phyloP scores from a whole-genome alignment of 1,140 invertebrate species.

The Microplitis mediator region DNA sequence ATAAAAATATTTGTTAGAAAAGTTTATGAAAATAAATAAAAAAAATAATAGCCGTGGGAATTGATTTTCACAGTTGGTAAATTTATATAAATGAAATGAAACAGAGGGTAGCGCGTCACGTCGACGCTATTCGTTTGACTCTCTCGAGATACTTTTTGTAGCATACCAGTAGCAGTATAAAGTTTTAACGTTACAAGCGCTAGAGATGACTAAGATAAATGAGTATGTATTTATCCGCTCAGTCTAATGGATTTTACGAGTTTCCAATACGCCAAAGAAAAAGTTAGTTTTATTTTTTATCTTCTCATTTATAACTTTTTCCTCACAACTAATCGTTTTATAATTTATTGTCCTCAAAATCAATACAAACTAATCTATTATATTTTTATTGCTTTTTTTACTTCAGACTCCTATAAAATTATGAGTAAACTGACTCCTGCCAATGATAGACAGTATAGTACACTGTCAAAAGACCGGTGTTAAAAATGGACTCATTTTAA shows the following conservation, averaged over 20 bases:
- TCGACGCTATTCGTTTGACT: slow-evolving; percentile 30
- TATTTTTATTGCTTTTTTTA: no score
- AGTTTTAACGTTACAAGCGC: slow-evolving; percentile 20
- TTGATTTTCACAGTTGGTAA: slow-evolving; percentile 26
- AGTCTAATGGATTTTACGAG: slow-evolving; percentile 29
- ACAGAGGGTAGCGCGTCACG: slow-evolving; percentile 22
- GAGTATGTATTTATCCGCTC: slow-evolving; percentile 26
- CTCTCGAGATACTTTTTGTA: slow-evolving; percentile 17
- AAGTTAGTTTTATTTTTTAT: not conserved
- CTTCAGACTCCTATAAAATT: no score
- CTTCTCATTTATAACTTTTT: not conserved
- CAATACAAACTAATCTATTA: no score
- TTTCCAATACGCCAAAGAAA: slow-evolving; percentile 26
- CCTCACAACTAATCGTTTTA: not conserved
- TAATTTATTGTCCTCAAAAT: not conserved
- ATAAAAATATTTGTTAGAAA: not conserved
- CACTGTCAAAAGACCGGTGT: no score
- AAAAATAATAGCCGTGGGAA: slow-evolving; percentile 8
- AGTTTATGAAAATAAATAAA: not conserved
- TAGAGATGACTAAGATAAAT: slow-evolving; percentile 32
- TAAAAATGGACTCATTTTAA: no score
- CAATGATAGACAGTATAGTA: no score
- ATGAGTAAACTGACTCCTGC: no score
- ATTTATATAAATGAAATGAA: slow-evolving; percentile 15
- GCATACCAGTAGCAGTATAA: not conserved